These are phyloP conservation scores for Tor tambroides DNA, from an alignment of 2,113 vertebrate genomes.

Conservation along the genomic window DNA sequence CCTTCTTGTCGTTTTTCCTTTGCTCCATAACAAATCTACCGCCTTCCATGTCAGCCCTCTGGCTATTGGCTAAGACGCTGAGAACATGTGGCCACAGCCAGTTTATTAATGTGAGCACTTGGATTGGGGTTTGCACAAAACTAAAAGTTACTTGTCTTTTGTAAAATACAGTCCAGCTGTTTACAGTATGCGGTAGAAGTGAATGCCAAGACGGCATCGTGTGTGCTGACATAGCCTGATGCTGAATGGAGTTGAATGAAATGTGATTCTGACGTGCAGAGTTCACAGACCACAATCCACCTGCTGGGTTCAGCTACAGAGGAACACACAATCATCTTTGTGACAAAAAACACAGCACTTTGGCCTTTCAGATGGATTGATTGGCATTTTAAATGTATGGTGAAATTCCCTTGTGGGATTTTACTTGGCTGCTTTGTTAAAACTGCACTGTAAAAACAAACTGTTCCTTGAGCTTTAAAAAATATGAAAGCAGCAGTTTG, in stretches of 20 bases:
- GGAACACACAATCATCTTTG: background rate
- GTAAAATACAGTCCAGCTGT: slow-evolving; percentile 75
- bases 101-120: slow-evolving; percentile 73
- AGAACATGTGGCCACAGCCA: slow-evolving; percentile 70
- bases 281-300: slow-evolving; percentile 39
- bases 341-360: slow-evolving; percentile 14
- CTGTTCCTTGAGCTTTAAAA: background rate
- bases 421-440: background rate
- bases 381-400: slow-evolving; percentile 29
- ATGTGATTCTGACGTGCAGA: background rate
- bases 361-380: slow-evolving; percentile 25
- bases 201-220: slow-evolving; percentile 70
- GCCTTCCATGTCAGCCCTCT: slow-evolving; percentile 21
- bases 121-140: slow-evolving; percentile 58
- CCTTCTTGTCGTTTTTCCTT: slow-evolving; percentile 12
- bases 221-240: slow-evolving; percentile 50
- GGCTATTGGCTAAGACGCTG: slow-evolving; percentile 57
- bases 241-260: slow-evolving; percentile 31
- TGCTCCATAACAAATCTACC: slow-evolving; percentile 27
- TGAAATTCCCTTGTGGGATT: background rate
- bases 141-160: slow-evolving; percentile 47
- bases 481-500: background rate
- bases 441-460: background rate
- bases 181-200: slow-evolving; percentile 73
- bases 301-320: slow-evolving; percentile 34